These are phyloP conservation scores for Bombus terrestris DNA, from an alignment of 1,140 invertebrate genomes.

Conservation along the genomic window DNA sequence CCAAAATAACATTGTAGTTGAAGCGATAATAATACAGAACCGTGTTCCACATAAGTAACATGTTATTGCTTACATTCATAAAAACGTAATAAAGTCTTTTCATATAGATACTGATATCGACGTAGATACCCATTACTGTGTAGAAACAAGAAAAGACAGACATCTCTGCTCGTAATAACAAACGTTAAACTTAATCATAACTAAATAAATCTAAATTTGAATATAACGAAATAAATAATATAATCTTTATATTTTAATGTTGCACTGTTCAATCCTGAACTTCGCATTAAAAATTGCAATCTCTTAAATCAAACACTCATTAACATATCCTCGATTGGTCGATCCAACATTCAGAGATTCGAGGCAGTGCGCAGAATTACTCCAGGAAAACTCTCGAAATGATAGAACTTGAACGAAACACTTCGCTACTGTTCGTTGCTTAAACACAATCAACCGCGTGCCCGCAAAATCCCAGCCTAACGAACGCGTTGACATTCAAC, in stretches of 20 bases:
- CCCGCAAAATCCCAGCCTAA: background rate
- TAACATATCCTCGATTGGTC: background rate
- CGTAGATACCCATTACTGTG: background rate
- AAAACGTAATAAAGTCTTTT: background rate
- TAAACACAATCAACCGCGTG: conserved; percentile 5
- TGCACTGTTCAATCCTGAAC: background rate
- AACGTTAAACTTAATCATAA: background rate
- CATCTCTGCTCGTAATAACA: background rate
- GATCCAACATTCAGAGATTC: background rate
- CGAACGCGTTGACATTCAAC: background rate
- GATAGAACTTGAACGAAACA: background rate
- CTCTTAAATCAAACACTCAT: background rate
- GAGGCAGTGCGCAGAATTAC: background rate
- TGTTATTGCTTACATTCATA: background rate
- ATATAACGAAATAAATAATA: background rate
- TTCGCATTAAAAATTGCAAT: background rate
- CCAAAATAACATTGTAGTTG: background rate
- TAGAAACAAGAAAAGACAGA: background rate
- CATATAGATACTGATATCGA: background rate
- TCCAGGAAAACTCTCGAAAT: background rate
- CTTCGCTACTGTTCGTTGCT: conserved; percentile 1
- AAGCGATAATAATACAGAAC: background rate
- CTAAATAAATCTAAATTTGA: too few species aligned
- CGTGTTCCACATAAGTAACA: background rate
- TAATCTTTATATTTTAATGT: background rate